These are phyloP conservation scores for Phragmatobia fuliginosa DNA, from an alignment of 2,888 invertebrate species.

Conservation along the genomic window DNA sequence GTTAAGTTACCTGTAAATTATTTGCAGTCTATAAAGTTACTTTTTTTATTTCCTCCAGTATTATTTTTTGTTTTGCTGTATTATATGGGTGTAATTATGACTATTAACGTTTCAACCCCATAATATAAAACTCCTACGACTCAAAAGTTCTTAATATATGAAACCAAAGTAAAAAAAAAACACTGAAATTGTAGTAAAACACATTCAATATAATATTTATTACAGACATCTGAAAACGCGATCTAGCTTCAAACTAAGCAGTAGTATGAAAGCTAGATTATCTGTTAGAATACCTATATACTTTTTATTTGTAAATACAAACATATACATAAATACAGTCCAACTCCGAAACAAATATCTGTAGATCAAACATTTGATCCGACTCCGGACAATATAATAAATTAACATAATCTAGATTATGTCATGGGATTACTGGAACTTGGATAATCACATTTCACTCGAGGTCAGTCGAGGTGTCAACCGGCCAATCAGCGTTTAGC, in stretches of 20 bases:
- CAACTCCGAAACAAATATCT: too few relatives aligned
- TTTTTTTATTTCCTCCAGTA: background rate
- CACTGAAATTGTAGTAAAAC: background rate
- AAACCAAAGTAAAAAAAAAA: background rate
- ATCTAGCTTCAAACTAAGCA: too few relatives aligned
- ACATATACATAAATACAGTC: too few relatives aligned
- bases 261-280: too few relatives aligned
- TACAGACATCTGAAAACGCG: too few relatives aligned
- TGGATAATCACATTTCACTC: conserved; percentile 75
- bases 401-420: conserved; percentile 76
- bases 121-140: background rate
- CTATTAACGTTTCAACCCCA: background rate
- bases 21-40: too few relatives aligned
- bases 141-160: background rate
- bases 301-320: too few relatives aligned
- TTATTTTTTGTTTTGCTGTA: background rate
- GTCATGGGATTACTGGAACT: conserved; percentile 84
- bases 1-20: too few relatives aligned
- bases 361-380: too few relatives aligned
- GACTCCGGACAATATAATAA: too few relatives aligned
- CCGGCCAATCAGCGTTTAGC: conserved; percentile 54
- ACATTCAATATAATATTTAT: background rate
- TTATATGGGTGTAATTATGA: background rate
- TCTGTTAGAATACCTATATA: too few relatives aligned
- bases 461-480: conserved; percentile 63